Conservation (phyloP, 2,888 invertebrate species). For the Gonocerus acuteangulatus region DNA sequence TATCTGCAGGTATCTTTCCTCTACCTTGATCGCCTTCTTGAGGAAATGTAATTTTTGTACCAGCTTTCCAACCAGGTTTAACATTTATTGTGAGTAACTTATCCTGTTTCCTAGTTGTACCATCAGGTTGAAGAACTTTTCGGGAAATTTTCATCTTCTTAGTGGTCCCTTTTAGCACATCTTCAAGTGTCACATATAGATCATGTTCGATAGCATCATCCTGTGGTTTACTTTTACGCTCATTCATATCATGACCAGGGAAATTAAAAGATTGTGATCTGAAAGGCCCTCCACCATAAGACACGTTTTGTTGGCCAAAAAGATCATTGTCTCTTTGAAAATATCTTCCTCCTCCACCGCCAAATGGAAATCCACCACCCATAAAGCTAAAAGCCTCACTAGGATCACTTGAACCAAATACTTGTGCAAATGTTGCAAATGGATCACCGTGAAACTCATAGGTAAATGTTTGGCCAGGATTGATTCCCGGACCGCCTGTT, state of each 20-base stretch:
- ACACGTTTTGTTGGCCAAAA: constrained; percentile 41
- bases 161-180: constrained; percentile 84
- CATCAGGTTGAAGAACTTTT: constrained; percentile 75
- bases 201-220: constrained; percentile 89
- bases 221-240: constrained; percentile 56
- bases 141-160: constrained; percentile 99
- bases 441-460: constrained; percentile 95
- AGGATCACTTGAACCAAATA: constrained; percentile 91
- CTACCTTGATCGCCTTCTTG: constrained; percentile 90
- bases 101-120: constrained; percentile 77
- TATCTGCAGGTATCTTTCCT: constrained; percentile 90
- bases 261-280: constrained; percentile 79
- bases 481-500: constrained; percentile 45
- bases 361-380: constrained; percentile 42
- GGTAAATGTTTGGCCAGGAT: constrained; percentile 50
- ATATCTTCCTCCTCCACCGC: constrained; percentile 52
- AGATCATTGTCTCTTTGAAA: constrained; percentile 54
- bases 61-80: constrained; percentile 96
- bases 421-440: constrained; percentile 91
- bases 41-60: constrained; percentile 95
- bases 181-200: constrained; percentile 84
- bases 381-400: constrained; percentile 68
- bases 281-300: constrained; percentile 42
- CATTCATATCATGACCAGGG: constrained; percentile 40
- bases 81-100: constrained; percentile 91